Conservation (phyloP, 2,113 vertebrate genomes). For the Neodontobutis hainanensis region DNA sequence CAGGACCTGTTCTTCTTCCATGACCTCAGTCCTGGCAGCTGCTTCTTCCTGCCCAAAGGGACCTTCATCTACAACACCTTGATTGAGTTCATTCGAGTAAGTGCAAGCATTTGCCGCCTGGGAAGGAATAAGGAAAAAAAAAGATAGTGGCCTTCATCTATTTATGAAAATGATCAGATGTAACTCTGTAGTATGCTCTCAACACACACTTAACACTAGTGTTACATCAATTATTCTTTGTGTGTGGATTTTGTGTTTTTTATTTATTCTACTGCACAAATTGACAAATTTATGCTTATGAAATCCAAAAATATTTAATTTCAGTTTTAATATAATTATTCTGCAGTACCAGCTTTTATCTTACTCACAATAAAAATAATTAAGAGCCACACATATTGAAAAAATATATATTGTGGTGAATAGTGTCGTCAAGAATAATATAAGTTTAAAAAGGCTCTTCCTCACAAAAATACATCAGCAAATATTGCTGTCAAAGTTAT, state of each 20-base stretch:
- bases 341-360: background rate
- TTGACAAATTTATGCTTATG: background rate
- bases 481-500: background rate
- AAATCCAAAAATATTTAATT: background rate
- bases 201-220: background rate
- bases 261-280: background rate
- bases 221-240: background rate
- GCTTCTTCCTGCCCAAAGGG: constrained; percentile 97
- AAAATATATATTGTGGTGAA: too few species aligned
- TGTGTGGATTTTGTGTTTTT: too few species aligned
- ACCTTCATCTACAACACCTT: constrained; percentile 93
- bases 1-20: constrained; percentile 99
- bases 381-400: too few species aligned
- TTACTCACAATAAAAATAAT: background rate
- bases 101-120: constrained; percentile 35
- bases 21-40: constrained; percentile 96
- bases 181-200: background rate
- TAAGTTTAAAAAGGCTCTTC: background rate
- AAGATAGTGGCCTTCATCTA: background rate
- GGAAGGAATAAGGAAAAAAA: background rate
- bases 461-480: background rate
- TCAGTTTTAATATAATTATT: background rate
- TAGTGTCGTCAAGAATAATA: too few species aligned
- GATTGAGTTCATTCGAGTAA: constrained; percentile 93
- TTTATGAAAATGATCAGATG: background rate